Base-by-base conservation (phyloP, 92 coral and sea anemone genomes). In the Epizoanthus scotinus region DNA sequence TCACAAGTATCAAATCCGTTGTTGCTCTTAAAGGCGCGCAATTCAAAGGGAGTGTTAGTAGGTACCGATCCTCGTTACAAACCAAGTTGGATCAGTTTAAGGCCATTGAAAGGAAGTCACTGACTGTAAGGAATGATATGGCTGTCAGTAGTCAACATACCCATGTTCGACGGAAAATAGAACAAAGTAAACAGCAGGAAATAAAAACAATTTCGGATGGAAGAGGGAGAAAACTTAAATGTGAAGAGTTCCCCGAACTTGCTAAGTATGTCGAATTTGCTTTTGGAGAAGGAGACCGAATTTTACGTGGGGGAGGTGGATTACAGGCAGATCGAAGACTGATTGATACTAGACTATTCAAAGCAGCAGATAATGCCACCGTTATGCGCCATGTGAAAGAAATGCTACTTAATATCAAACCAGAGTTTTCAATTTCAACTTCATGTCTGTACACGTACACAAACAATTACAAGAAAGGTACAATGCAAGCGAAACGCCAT, bases 211-310 rank as follows among this genome's bases (percentile, higher is more conserved):
- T 49, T 55, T 24, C 63, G 17, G 25, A 63, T 26, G 74, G 71
- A 1, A 47, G 87, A 68, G 92, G 92, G 26, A 49, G 90, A 68
- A 78, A 78, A 27, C 64, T 91, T 6, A 91, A 91, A 29, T 62
- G 88, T 27, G 95, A 85, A 7, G 84, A 85, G 28, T 91, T 91
- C 54, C 95, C 92, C 1, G 90, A 91, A 36, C 79, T 90, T 20
- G 60, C 88, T 10, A 49, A 47, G n/a, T 82, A 60, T 63, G 50
- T 87, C 2, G 91, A 90, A 54, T 90, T 73, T 68, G 87, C 84
- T 5, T 87, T 90, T 29, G 94, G 91, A 24, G 94, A 64, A 44
- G 75, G 75, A 13, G 75, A 79, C 49, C 66, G 84, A 65, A 60
- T 79, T 52, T 22, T 57, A 22, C 63, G 75, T 6, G 84, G 74